Base-by-base conservation (phyloP, 2,888 invertebrate genomes). In the Onchidella celtica region DNA sequence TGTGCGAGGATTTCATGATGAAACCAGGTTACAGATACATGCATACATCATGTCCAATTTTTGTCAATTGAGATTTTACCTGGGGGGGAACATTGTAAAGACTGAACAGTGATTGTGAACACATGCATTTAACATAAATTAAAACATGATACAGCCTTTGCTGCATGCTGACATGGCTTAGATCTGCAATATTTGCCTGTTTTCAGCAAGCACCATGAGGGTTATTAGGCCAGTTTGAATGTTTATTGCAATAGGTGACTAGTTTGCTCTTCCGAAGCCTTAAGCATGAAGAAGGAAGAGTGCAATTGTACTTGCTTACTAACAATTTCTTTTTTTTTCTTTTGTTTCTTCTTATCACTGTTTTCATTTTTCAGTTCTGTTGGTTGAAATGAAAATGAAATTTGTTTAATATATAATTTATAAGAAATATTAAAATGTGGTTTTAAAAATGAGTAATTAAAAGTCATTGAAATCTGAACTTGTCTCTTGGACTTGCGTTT, bases 351-450 rank as follows among this genome's bases (percentile, higher is more conserved):
- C 17, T 29, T 34, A 66, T 34, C 29, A n/a, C n/a, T n/a, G n/a
- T n/a, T n/a, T 66, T 63, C 29, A 63, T 4, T 9, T 6, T 11
- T 11, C 47, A 4, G 57, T 63, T 63, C 3, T 27, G 11, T 66
- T 66, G 32, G 34, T 66, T 66, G 21, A 4, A 34, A 66, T 66
- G 34, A 66, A 66, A 29, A 34, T 66, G n/a, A 66, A 66, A 4
- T 11, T 66, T 66, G 66, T 34, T 66, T 66, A 66, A 66, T 34
- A 66, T 66, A 66, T 66, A 66, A 66, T 66, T 66, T 66, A 66
- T 66, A 66, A 66, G 14, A 66, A 27, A 66, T 47, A 47, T 47
- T 47, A 17, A 34, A 66, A 34, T 34, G 34, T 66, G 66, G 34
- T 66, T 66, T 66, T 32, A 66, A 66, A 32, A 66, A 66, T 17